Evolutionary conservation across 2,113 vertebrate genomes (phyloP).

Genomic region (Vidua macroura): DNA sequence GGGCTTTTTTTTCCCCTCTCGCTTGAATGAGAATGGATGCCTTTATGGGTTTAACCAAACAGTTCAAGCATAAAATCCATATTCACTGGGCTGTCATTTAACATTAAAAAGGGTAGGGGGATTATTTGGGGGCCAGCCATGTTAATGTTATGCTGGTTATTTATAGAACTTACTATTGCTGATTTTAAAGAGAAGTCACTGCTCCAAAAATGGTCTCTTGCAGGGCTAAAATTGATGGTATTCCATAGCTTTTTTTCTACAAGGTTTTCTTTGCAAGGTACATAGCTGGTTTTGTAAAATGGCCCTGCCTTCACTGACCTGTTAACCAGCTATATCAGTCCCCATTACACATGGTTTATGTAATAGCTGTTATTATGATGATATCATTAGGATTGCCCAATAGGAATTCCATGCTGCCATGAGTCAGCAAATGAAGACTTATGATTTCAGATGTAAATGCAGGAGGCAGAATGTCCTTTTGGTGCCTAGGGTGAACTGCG

Average conservation of each 20-base stretch:
- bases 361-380: conserved; percentile 3
- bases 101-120: conserved; percentile 52
- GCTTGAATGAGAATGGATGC: conserved; percentile 61
- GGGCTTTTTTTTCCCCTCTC: neutral
- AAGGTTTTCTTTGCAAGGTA: neutral
- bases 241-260: neutral
- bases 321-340: neutral
- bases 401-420: conserved; percentile 30
- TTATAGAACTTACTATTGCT: conserved; percentile 47
- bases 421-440: conserved; percentile 45
- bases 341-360: neutral
- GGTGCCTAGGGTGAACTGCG: neutral
- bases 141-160: conserved; percentile 31
- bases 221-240: neutral
- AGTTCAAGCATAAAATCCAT: conserved; percentile 71
- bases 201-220: neutral
- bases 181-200: conserved; percentile 30
- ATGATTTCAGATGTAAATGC: neutral
- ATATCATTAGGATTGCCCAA: conserved; percentile 42
- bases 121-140: conserved; percentile 45
- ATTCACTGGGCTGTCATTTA: conserved; percentile 66
- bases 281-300: neutral
- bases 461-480: conserved; percentile 14
- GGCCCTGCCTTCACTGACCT: neutral
- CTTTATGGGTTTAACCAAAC: conserved; percentile 67